Conservation (phyloP, 2,797 vertebrate genomes). For the Manis crassicaudata region DNA sequence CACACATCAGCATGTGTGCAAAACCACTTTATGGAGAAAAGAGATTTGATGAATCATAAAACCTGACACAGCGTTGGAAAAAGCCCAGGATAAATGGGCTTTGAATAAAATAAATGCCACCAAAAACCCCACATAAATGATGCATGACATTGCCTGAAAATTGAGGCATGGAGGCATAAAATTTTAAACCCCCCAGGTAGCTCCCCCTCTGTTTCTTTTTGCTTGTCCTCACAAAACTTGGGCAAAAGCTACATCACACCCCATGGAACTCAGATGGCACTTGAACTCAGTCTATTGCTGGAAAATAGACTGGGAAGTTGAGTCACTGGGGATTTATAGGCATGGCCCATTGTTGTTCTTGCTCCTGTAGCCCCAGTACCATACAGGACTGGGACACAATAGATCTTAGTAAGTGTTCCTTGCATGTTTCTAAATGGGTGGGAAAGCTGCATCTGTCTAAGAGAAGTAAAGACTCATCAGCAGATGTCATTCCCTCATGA, state of each 20-base stretch:
- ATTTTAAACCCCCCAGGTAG: slow-evolving; percentile 69
- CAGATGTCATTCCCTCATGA: background rate
- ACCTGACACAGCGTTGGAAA: slow-evolving; percentile 27
- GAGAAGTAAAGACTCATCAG: background rate
- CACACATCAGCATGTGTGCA: background rate
- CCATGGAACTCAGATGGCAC: background rate
- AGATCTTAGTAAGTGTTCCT: background rate
- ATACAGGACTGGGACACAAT: background rate
- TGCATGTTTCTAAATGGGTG: background rate
- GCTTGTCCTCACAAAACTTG: slow-evolving; percentile 57
- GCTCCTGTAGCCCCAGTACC: background rate
- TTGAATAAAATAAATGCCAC: slow-evolving; percentile 75
- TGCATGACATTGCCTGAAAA: slow-evolving; percentile 64
- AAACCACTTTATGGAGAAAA: slow-evolving; percentile 43
- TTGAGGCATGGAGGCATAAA: slow-evolving; percentile 58
- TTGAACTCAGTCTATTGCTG: slow-evolving; percentile 1
- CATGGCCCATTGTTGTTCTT: background rate
- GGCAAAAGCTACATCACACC: background rate
- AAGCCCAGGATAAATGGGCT: slow-evolving; percentile 66
- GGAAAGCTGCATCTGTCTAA: background rate
- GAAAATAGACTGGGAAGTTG: background rate
- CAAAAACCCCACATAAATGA: slow-evolving; percentile 61
- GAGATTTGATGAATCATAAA: slow-evolving; percentile 71
- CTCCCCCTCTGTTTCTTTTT: slow-evolving; percentile 41
- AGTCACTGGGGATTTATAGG: background rate